Conservation (phyloP, 2,797 vertebrate genomes). For the Danio albolineatus region DNA sequence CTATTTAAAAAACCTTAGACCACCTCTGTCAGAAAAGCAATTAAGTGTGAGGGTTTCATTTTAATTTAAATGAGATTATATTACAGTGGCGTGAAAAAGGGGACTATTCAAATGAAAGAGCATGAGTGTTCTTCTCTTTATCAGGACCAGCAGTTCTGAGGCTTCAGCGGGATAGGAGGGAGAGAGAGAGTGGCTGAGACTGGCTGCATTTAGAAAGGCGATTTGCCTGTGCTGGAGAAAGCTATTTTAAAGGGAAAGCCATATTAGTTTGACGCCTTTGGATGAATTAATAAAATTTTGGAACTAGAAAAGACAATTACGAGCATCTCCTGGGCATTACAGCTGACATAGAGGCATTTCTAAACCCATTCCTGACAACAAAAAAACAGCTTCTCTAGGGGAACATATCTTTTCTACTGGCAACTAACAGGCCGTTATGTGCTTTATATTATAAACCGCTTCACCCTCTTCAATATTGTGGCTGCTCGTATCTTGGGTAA, state of each 20-base stretch:
- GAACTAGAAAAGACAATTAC: conserved; percentile 60
- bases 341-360: conserved; percentile 50
- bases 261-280: conserved; percentile 25
- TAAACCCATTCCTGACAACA: conserved; percentile 38
- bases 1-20: conserved; percentile 76
- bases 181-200: not conserved
- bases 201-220: conserved; percentile 33
- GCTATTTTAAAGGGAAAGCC: conserved; percentile 43
- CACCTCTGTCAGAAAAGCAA: conserved; percentile 84
- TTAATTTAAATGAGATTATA: conserved; percentile 83
- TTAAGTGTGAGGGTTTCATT: conserved; percentile 81
- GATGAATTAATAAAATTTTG: conserved; percentile 54
- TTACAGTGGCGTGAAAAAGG: conserved; percentile 78
- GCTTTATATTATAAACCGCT: conserved; percentile 46
- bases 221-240: conserved; percentile 34
- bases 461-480: conserved; percentile 39
- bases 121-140: conserved; percentile 74
- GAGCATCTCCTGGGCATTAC: conserved; percentile 52
- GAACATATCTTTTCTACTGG: conserved; percentile 29
- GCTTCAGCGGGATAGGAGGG: conserved; percentile 10
- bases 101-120: conserved; percentile 73
- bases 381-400: conserved; percentile 36
- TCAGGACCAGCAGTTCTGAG: conserved; percentile 69
- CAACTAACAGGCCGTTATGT: conserved; percentile 37
- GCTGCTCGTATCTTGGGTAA: conserved; percentile 30